These are phyloP conservation scores for Stenodema calcarata DNA, from an alignment of 2,888 invertebrate species.

Conservation along the genomic window DNA sequence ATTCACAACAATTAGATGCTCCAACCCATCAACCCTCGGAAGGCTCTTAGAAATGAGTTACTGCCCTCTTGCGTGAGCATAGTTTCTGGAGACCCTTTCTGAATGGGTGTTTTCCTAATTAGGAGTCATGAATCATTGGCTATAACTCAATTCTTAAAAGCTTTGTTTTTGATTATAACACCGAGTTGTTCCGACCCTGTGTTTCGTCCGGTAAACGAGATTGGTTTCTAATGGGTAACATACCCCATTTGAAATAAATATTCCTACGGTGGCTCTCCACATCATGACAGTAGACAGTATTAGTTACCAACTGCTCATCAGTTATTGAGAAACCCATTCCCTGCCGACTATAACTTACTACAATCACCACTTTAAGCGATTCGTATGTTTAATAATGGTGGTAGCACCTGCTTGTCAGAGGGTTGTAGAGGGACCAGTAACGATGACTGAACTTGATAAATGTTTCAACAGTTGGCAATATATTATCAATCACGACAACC, in stretches of 20 bases:
- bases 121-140: slow-evolving; percentile 29
- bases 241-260: slow-evolving; percentile 15
- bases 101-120: slow-evolving; percentile 36
- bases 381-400: not conserved
- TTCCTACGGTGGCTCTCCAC: not conserved
- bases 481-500: too few relatives aligned
- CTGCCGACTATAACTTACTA: not conserved
- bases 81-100: slow-evolving; percentile 13
- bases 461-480: too few relatives aligned
- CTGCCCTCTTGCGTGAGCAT: slow-evolving; percentile 40
- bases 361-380: not conserved
- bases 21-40: slow-evolving; percentile 34
- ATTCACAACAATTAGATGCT: slow-evolving; percentile 41
- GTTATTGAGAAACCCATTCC: not conserved
- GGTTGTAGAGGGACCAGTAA: too few relatives aligned
- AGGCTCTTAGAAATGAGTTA: slow-evolving; percentile 39
- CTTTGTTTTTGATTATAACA: slow-evolving; percentile 29
- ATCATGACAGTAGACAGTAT: too few relatives aligned
- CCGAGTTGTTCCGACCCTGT: not conserved
- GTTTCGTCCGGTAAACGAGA: slow-evolving; percentile 15
- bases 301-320: not conserved
- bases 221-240: slow-evolving; percentile 12
- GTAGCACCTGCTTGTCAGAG: not conserved
- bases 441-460: too few relatives aligned
- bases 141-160: slow-evolving; percentile 38